Conservation (phyloP, 2,113 vertebrate species). For the Prunella himalayana region DNA sequence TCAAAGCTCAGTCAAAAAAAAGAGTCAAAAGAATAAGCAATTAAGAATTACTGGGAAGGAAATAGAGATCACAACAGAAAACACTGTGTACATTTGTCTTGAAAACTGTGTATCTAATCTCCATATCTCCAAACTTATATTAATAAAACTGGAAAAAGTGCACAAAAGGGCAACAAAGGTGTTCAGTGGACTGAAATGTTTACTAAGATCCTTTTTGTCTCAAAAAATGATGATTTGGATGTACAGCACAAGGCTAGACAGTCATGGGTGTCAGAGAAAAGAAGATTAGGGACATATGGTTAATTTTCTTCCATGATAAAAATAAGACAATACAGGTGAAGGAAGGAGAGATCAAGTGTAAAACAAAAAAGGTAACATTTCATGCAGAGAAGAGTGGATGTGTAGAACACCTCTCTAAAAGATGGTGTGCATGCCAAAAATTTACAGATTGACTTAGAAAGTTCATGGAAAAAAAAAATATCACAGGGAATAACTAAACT, state of each 20-base stretch:
- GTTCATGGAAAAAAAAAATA: background rate
- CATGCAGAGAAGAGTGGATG: background rate
- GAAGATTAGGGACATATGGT: background rate
- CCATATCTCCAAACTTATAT: background rate
- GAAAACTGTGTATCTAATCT: background rate
- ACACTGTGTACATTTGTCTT: background rate
- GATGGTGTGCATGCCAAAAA: background rate
- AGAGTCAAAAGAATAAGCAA: background rate
- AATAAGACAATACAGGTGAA: background rate
- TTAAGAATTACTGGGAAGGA: background rate
- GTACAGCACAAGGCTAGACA: background rate
- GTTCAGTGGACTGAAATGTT: background rate
- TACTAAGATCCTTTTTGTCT: background rate
- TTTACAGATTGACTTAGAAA: background rate
- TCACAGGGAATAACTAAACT: background rate
- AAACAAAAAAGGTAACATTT: background rate
- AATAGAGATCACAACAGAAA: background rate
- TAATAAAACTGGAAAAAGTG: background rate
- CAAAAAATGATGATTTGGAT: background rate
- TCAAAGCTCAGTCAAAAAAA: background rate
- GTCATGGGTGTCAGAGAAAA: background rate
- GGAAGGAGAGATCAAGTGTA: background rate
- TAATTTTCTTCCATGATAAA: background rate
- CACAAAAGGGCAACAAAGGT: background rate
- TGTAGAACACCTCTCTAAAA: background rate